A percentile compares a stretch with the other conserved stretches of the same genome.
Conservation (phyloP, 2,113 vertebrate species). For the Melozone crissalis region DNA sequence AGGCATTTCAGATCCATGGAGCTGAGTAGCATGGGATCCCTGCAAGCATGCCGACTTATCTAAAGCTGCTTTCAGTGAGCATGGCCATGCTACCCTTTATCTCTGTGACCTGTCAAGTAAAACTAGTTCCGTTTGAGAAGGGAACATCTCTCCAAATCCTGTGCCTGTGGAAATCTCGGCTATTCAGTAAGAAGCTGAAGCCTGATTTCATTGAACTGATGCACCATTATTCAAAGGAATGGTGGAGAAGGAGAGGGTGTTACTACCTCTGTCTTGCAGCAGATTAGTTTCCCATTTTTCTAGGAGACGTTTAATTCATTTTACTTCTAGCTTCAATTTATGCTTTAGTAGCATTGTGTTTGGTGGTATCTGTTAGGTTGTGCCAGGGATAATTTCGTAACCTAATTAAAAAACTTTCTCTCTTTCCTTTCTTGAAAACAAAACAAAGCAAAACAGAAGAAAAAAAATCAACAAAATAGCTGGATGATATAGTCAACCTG, state of each 20-base stretch:
- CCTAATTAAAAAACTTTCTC: background rate
- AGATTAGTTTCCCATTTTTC: background rate
- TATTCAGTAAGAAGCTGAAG: background rate
- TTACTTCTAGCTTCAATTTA: background rate
- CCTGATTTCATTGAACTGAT: background rate
- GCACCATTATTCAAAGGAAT: background rate
- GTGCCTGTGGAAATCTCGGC: background rate
- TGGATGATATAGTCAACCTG: background rate
- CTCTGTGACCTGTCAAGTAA: background rate
- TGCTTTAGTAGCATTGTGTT: background rate
- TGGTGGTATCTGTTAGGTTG: background rate
- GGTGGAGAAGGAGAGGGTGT: background rate
- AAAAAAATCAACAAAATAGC: background rate
- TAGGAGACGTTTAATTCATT: background rate
- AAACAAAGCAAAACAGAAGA: background rate
- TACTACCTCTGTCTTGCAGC: background rate
- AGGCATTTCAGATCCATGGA: background rate
- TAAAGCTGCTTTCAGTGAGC: background rate
- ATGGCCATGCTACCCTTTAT: background rate
- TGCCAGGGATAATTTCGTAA: background rate
- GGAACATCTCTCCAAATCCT: background rate
- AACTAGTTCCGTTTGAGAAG: background rate
- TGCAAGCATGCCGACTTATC: background rate
- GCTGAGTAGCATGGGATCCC: background rate
- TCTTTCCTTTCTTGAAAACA: rapidly evolving